A percentile compares a stretch with the other conserved stretches of the same genome.
Conservation (phyloP, 2,888 invertebrate species). For the Philereme vetulata region DNA sequence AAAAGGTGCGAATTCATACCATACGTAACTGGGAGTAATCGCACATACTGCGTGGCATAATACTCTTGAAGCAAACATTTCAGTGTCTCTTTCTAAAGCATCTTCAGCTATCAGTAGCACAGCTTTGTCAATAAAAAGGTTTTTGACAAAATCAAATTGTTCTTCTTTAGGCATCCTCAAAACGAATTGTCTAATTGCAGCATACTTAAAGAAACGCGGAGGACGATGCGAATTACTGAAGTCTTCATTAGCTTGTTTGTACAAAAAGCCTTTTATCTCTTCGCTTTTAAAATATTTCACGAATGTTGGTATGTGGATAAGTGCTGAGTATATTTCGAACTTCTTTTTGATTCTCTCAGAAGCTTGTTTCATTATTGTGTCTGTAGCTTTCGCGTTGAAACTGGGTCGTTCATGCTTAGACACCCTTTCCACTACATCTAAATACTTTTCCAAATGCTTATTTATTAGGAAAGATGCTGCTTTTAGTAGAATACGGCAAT, state of each 20-base stretch:
- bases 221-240: conserved; percentile 7
- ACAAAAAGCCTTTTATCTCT: conserved; percentile 55
- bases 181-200: conserved; percentile 48
- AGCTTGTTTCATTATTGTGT: conserved; percentile 56
- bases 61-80: conserved; percentile 40
- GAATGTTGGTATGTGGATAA: conserved; percentile 58
- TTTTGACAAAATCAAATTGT: conserved; percentile 58
- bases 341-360: conserved; percentile 53
- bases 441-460: conserved; percentile 51
- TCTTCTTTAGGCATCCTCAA: conserved; percentile 52
- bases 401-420: conserved; percentile 26
- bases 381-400: conserved; percentile 57
- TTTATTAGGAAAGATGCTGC: conserved; percentile 50
- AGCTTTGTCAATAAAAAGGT: conserved; percentile 55
- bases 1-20: conserved; percentile 64
- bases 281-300: conserved; percentile 55
- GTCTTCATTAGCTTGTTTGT: conserved; percentile 41
- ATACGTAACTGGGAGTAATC: conserved; percentile 44
- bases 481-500: conserved; percentile 34
- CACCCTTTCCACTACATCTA: conserved; percentile 50
- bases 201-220: conserved; percentile 41
- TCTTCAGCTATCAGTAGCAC: conserved; percentile 35
- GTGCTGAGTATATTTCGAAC: conserved; percentile 50
- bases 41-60: conserved; percentile 35
- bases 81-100: conserved; percentile 35